A percentile compares a stretch with the other conserved stretches of the same genome.
Conservation (phyloP, 2,113 vertebrate genomes). For the Galbula dea region DNA sequence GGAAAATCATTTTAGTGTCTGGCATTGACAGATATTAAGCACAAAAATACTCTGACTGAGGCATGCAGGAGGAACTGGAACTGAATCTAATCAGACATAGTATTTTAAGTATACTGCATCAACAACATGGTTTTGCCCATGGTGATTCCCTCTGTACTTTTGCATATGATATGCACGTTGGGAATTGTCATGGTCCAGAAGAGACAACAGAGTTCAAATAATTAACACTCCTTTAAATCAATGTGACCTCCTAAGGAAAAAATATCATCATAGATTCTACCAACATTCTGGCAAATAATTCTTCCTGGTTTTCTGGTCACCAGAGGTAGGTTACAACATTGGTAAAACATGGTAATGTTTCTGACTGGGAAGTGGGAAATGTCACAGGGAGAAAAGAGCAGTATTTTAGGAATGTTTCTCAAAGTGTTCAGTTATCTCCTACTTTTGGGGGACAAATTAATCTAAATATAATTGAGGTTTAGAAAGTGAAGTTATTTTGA, state of each 20-base stretch:
- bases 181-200: not conserved
- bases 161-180: not conserved
- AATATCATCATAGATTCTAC: not conserved
- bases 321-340: no score
- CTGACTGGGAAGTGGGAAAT: not conserved
- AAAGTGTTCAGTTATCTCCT: not conserved
- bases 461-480: not conserved
- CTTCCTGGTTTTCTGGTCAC: not conserved
- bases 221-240: not conserved
- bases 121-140: not conserved
- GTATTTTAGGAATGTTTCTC: not conserved
- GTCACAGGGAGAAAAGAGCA: not conserved
- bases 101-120: not conserved
- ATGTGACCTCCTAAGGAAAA: not conserved
- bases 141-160: not conserved
- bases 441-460: not conserved
- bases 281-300: not conserved
- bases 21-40: not conserved
- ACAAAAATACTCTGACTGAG: not conserved
- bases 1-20: not conserved
- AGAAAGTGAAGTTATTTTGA: not conserved
- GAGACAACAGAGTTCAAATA: not conserved
- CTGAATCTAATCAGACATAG: not conserved
- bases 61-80: not conserved
- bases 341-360: not conserved